Evolutionary conservation across 2,797 vertebrate genomes (phyloP), one percentile per base, ranked within the genome.

Genomic region (Sylvia borin): DNA sequence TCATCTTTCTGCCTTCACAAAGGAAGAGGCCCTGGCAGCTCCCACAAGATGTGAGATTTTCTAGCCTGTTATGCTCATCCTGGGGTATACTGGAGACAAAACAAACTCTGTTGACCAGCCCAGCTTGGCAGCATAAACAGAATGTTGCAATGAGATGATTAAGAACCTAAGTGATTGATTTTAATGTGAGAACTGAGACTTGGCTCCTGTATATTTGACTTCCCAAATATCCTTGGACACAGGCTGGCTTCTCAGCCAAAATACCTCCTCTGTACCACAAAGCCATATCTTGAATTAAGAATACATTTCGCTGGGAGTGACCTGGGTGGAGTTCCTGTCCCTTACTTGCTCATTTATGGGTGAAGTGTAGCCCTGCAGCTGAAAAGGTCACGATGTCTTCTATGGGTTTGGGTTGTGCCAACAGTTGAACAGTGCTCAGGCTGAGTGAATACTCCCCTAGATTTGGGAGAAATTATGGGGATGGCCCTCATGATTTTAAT

Each of bases 81-180:
- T 68, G 78, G n/a, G 24, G 24, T 90, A 68, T 40, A n/a, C 12
- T 85, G 75, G 76, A 90, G 54, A 58, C 29, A 83, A 80, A 60
- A 61, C 13, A 80, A 92, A 84, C 83, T 83, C 61, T 80, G 54
- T 65, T 95, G 75, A 85, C 84, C 27, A 29, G 62, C 18, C 25
- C 31, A 71, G 45, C 65, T 96, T 94, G 89, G 94, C 89, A 94
- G 78, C 58, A 82, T 26, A 91, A 81, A n/a, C 19, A 62, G 45
- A 55, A 74, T 94, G 74, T 93, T 94, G 91, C 72, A 93, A 92
- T 40, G 54, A 84, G 68, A 77, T 58, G 50, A 83, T 80, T 77
- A 83, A 77, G 85, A 61, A 81, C 34, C 40, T 80, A 67, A 90
- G 26, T 65, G 81, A 80, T 58, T 58, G 74, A 45, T 88, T 90